A percentile compares a stretch with the other conserved stretches of the same genome.
Evolutionary conservation across 2,888 invertebrate species (phyloP).

Genomic region (Cylloceria caligata): DNA sequence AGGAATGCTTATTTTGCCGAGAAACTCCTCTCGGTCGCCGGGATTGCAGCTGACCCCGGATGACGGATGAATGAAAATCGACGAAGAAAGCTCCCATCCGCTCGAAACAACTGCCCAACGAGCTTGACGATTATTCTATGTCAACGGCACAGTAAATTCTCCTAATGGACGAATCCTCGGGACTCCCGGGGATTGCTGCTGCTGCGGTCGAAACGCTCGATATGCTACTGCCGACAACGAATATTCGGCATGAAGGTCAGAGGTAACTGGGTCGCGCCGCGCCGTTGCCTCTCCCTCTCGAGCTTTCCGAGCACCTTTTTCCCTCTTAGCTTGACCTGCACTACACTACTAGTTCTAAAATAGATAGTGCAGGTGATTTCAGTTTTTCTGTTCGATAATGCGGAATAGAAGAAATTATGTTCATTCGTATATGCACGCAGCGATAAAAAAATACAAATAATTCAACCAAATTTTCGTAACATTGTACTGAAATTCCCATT

Average conservation of each 20-base stretch:
- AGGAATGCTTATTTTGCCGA: constrained; percentile 49
- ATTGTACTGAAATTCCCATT: too few species aligned
- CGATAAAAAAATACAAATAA: too few species aligned
- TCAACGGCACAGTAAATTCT: constrained; percentile 12
- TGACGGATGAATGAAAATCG: constrained; percentile 44
- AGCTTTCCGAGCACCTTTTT: background rate
- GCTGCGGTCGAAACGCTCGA: constrained; percentile 9
- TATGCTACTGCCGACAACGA: constrained; percentile 59
- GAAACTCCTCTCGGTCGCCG: constrained; percentile 1
- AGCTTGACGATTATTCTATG: constrained; percentile 13
- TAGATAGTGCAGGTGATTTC: background rate
- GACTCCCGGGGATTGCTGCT: constrained; percentile 46
- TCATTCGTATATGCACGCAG: background rate
- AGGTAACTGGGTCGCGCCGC: constrained; percentile 68
- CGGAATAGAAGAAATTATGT: background rate
- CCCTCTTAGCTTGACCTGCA: constrained; percentile 21
- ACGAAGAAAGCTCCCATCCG: constrained; percentile 57
- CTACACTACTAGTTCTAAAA: background rate
- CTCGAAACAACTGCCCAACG: constrained; percentile 15
- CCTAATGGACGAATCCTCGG: constrained; percentile 44
- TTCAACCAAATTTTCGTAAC: too few species aligned
- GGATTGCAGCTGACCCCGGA: constrained; percentile 27
- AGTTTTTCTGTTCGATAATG: background rate
- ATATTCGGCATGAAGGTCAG: constrained; percentile 68
- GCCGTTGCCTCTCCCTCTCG: background rate